Conservation (phyloP, 2,888 invertebrate species). For the Drosophila stalkeri region DNA sequence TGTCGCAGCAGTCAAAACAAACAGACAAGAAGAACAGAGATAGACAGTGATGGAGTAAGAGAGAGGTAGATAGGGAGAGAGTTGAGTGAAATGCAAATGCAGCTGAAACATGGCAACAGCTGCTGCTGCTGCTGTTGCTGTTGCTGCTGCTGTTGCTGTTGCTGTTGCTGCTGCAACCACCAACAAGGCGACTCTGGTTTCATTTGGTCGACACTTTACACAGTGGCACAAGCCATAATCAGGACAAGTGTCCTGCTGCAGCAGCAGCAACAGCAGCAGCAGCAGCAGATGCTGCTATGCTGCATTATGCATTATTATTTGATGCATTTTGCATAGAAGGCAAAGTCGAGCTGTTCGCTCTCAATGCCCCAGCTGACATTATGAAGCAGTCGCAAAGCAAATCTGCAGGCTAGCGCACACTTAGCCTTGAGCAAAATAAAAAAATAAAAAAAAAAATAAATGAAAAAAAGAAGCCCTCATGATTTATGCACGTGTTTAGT, state of each 20-base stretch:
- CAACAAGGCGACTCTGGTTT: constrained; percentile 32
- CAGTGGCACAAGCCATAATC: constrained; percentile 66
- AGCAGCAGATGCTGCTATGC: constrained; percentile 36
- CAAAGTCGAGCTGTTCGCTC: constrained; percentile 43
- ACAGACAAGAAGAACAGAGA: constrained; percentile 34
- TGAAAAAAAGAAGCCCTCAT: constrained; percentile 49
- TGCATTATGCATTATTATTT: constrained; percentile 77
- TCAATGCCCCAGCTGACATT: constrained; percentile 72
- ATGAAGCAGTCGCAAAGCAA: constrained; percentile 23
- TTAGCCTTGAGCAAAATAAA: constrained; percentile 75
- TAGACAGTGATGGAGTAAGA: constrained; percentile 1
- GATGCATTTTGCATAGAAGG: constrained; percentile 56
- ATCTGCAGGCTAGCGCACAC: constrained; percentile 47
- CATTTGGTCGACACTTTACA: constrained; percentile 54
- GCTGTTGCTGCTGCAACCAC: constrained; percentile 37
- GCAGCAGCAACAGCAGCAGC: constrained; percentile 5
- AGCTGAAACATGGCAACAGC: constrained; percentile 53
- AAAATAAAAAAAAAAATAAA: not conserved
- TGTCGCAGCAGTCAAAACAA: constrained; percentile 64
- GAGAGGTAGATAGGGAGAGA: not conserved
- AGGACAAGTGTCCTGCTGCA: constrained; percentile 79
- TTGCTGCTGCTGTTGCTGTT: constrained; percentile 34
- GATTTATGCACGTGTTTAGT: constrained; percentile 82
- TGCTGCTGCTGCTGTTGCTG: constrained; percentile 38
- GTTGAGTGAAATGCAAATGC: constrained; percentile 19